These are phyloP conservation scores for Oscheius sp. DNA, from an alignment of 2,888 invertebrate species.

Conservation along the genomic window DNA sequence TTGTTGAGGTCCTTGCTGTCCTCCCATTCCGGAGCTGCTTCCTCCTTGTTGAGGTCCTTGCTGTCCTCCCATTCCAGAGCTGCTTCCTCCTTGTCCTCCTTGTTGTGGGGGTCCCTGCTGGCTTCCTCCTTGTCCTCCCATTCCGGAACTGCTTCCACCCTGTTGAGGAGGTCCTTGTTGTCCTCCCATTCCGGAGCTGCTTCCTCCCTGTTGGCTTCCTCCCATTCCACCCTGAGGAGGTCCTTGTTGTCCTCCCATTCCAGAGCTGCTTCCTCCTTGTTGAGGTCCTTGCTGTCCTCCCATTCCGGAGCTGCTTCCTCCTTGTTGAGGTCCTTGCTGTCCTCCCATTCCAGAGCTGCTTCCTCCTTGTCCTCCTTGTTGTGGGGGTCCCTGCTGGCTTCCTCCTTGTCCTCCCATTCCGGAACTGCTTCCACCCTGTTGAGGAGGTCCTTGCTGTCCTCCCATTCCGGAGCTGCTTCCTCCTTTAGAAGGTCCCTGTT, in stretches of 20 bases:
- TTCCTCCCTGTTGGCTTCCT: neutral
- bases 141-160: neutral
- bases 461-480: no score
- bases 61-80: neutral
- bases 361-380: neutral
- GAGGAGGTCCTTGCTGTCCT: neutral
- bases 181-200: neutral
- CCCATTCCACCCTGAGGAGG: neutral
- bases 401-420: neutral
- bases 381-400: neutral
- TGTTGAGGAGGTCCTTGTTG: neutral
- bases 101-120: neutral
- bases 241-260: neutral
- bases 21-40: no score
- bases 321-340: neutral
- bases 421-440: neutral
- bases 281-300: neutral
- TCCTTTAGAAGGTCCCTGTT: neutral
- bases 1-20: neutral
- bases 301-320: neutral
- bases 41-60: neutral
- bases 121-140: neutral
- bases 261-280: neutral
- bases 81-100: neutral
- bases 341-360: neutral